Evolutionary conservation across 2,888 invertebrate genomes (phyloP), one percentile per base, ranked within the genome.

Genomic region (Agrotis exclamationis): DNA sequence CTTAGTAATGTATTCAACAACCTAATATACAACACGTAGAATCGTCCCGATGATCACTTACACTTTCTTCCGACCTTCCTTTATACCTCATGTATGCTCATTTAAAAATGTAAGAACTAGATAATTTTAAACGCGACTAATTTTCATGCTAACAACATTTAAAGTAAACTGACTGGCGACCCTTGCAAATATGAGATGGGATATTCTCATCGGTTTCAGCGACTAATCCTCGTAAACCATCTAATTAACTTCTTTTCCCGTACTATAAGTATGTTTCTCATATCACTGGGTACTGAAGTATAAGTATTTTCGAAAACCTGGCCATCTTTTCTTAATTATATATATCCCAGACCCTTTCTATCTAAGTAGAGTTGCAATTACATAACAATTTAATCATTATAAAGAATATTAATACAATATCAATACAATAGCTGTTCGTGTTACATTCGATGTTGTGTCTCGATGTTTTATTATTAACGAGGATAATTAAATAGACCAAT

Each of bases 401-500:
- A 70, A 78, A 75, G 69, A 82, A 76, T 78, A 78, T 72, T 74
- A 82, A 76, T 67, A 76, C 77, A 83, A 84, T 88, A 86, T 86
- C 85, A 88, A 81, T 87, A 88, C 87, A 88, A 90, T 90, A 90
- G 88, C 86, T 90, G 87, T 89, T 84, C 87, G 84, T 90, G 84
- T 88, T 63, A 88, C 88, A 88, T 87, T 94, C 88, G 92, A 81
- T 94, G 94, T 94, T 92, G 94, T 94, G 88, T 76, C 88, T 93
- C 91, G 92, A 87, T 93, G 93, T 94, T 91, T 89, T 89, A 86
- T 90, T 77, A 87, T 85, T 89, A 91, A 86, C 79, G 80, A 86
- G 76, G 85, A 79, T 86, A 76, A 74, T 80, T 87, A 83, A 86
- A 88, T 93, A 91, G 90, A 91, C 90, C 91, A 92, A 91, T 89